Percentiles rank a stretch among this genome's conserved stretches.
Conservation (phyloP, 2,113 vertebrate genomes). For the Vicugna pacos region DNA sequence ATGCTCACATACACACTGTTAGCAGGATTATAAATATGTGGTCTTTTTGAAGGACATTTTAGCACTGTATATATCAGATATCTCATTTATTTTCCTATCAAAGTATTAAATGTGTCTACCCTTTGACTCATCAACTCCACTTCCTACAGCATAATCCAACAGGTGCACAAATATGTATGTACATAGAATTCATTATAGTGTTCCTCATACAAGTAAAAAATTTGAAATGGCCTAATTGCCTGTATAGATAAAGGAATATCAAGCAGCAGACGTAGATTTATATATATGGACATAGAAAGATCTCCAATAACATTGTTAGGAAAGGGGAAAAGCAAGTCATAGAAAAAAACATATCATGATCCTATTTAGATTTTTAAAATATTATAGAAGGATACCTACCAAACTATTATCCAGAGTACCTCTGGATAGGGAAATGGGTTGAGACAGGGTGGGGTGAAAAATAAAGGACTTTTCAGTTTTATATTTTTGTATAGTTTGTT, state of each 20-base stretch:
- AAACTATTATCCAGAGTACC: neutral
- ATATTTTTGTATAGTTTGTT: neutral
- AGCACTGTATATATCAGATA: neutral
- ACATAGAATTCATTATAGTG: neutral
- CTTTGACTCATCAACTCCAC: neutral
- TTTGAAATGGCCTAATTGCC: neutral
- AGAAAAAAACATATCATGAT: neutral
- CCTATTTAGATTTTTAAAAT: constrained; percentile 24
- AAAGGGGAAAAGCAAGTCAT: constrained; percentile 18
- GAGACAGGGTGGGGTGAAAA: neutral
- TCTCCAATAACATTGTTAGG: neutral
- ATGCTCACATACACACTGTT: neutral
- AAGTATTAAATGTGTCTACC: constrained; percentile 5
- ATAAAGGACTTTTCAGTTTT: neutral
- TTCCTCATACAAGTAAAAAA: constrained; percentile 30
- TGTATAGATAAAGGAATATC: neutral
- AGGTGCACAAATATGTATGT: neutral
- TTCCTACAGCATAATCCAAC: constrained; percentile 3
- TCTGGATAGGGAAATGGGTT: neutral
- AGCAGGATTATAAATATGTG: neutral
- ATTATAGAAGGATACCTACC: neutral
- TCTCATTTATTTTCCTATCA: constrained; percentile 18
- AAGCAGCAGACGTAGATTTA: neutral
- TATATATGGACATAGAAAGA: neutral
- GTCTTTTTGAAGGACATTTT: neutral